Base-by-base conservation (phyloP, 2,113 vertebrate species). In the Jacana jacana region DNA sequence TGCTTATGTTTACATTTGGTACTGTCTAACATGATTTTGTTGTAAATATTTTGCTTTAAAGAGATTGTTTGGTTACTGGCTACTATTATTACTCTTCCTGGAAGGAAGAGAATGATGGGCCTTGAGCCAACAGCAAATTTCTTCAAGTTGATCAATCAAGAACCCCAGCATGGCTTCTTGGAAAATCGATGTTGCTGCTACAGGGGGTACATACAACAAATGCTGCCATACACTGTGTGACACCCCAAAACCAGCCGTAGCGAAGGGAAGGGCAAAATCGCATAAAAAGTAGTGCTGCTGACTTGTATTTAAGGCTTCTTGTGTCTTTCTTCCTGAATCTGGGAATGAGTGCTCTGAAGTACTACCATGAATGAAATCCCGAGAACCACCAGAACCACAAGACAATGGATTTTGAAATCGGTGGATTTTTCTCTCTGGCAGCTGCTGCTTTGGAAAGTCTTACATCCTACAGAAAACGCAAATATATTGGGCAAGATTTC, bases 11-110 rank as follows among this genome's bases (percentile, higher is more conserved):
- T 96, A 95, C 52, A 40, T 76, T 71, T 44, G 79, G 40, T 69
- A 61, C 86, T 40, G 65, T 64, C 77, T 49, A 25, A 86, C 84
- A 88, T 81, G 69, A 65, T 91, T 84, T 72, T 65, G 72, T 76
- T 75, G 46, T 94, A 96, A 96, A 97, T 94, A 95, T 94, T 97
- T 94, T 94, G 69, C 54, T 95, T 72, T 77, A 48, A 78, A 86
- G 93, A 89, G 83, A 86, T 81, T 95, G 93, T 90, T 97, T 95
- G 52, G 77, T 93, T 93, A 88, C 61, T 88, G 65, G 64, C 46
- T 96, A 88, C 90, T 93, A 95, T 91, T 93, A 91, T 93, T 94
- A 58, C 27, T 93, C 95, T 96, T 97, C 95, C 96, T 64, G 91
- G 92, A 96, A 95, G 93, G 86, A 96, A 93, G 51, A 88, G 92